Evolutionary conservation across 1,140 invertebrate genomes (phyloP), one percentile per base, ranked within the genome.

Genomic region (Hyposmocoma kahamanoa): DNA sequence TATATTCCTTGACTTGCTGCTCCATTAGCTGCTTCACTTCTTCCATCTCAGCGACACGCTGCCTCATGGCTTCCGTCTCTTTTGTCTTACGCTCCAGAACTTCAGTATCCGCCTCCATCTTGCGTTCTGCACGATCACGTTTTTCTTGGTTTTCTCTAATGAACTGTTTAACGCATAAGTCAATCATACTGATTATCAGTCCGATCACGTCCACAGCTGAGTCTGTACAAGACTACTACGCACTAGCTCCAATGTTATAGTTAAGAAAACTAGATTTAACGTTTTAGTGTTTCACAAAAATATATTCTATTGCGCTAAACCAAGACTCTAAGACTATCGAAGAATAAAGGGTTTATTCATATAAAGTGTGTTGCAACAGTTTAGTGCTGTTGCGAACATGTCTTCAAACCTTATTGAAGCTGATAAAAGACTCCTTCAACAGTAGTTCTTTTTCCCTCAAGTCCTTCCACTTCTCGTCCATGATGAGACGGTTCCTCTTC

Each of bases 91-190:
- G 62, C 13, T 75, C 63, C 19, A 86, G 64, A 2, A 84, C 75
- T 21, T 87, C 77, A 1, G 54, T 62, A 54, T 90, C 89, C 5
- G 85, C 86, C 1, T 66, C 67, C 67, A 89, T 88, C 56, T 89
- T 90, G 1, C 78, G 67, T 11, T 86, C 69, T 3, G 89, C 88
- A 8, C 89, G 73, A 22, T 89, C 84, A 5, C 88, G 83, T 53
- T 90, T 90, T 43, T 89, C 87, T 41, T 87, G 76, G 56, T 90
- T 90, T 50, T 90, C 89, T 43, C 84, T 77, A 1, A 90, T 86
- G 50, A 90, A 89, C 73, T 87, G 28, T n/a, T n/a, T n/a, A n/a
- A n/a, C n/a, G n/a, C n/a, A n/a, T n/a, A n/a, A n/a, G n/a, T n/a
- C n/a, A n/a, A n/a, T n/a, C n/a, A n/a, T n/a, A n/a, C n/a, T n/a